Base-by-base conservation (phyloP, 2,888 invertebrate genomes). In the Gonocerus acuteangulatus region DNA sequence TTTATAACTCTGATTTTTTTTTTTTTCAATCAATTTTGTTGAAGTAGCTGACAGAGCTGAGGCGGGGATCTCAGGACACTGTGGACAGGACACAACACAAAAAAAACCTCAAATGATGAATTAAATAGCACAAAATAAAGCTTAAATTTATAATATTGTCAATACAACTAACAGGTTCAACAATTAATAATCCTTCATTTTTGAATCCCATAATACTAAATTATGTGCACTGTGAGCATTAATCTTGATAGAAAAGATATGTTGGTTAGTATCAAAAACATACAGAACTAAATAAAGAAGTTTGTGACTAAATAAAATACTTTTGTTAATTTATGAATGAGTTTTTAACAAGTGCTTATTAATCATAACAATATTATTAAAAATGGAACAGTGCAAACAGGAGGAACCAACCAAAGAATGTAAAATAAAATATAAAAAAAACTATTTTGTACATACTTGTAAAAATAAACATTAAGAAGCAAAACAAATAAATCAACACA, bases 11-110 rank as follows among this genome's bases (percentile, higher is more conserved):
- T 27, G 27, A 39, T 9, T 47, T 22, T 21, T 47, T 7, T 19
- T 47, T 19, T n/a, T 4, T 7, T 7, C 3, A 16, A 16, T 47
- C 16, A 47, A 27, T 57, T 21, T 47, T 47, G 47, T 18, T 45
- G 57, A 34, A 32, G 57, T 42, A 27, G 54, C 54, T 47, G 57
- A 19, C 47, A 47, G 47, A 57, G 45, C 47, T 57, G 57, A 57
- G 57, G 57, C 57, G 47, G 57, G 57, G 57, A 21, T 57, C 57
- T 57, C 57, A 23, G 39, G 54, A 34, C 21, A 51, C 57, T 45
- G 45, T 57, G 47, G 57, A 57, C 47, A 57, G 44, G 27, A 57
- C 47, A 47, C 22, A 47, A 23, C 47, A 57, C 23, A 47, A 45
- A 44, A 42, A 44, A 57, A 22, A 54, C 11, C 42, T 45, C 16